Percentiles rank a stretch among this genome's conserved stretches.
Evolutionary conservation across 2,797 vertebrate species (phyloP).

Genomic region (Acropternis orthonyx): DNA sequence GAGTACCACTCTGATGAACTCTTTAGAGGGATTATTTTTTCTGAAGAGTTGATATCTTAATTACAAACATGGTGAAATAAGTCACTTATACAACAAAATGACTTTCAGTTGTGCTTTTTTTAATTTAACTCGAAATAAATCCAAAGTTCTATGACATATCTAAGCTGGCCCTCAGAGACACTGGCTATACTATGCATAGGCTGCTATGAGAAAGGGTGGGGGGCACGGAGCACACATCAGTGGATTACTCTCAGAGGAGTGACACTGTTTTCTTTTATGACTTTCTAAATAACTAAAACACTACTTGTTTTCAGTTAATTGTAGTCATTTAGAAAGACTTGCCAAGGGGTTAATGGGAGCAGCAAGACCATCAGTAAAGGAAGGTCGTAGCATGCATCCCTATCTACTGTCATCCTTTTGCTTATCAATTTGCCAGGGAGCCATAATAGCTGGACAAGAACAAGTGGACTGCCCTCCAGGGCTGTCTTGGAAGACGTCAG

Average conservation of each 20-base stretch:
- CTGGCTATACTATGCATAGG: background rate
- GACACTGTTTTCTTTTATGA: background rate
- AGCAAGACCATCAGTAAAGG: background rate
- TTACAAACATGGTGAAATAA: background rate
- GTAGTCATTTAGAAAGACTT: background rate
- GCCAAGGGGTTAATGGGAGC: background rate
- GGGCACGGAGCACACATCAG: background rate
- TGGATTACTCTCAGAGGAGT: background rate
- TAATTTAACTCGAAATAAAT: background rate
- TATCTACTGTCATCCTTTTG: background rate
- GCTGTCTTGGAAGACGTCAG: background rate
- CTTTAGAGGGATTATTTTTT: background rate
- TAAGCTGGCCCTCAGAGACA: background rate
- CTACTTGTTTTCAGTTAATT: slow-evolving; percentile 1
- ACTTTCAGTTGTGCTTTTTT: background rate
- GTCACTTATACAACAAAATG: background rate
- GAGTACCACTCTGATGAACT: background rate
- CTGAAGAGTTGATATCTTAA: background rate
- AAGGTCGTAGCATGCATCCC: background rate
- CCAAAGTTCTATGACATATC: background rate
- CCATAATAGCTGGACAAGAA: background rate
- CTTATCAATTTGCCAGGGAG: background rate
- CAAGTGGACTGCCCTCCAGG: background rate
- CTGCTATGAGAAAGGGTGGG: background rate
- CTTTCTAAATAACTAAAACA: slow-evolving; percentile 19